Conservation (phyloP, 2,113 vertebrate species). For the Sceloporus tristichus region DNA sequence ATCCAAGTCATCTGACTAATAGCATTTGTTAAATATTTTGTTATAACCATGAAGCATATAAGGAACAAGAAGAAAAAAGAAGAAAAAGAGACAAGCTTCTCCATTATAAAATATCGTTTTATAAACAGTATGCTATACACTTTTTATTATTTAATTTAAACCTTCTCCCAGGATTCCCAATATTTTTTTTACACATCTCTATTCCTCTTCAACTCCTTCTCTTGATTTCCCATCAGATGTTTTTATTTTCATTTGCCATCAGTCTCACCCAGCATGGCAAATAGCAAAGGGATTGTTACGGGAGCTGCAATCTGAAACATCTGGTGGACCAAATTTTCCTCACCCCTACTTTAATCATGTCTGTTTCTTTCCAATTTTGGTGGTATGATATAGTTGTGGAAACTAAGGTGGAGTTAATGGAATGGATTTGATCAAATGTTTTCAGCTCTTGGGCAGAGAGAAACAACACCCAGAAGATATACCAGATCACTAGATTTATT, state of each 20-base stretch:
- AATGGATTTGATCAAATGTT: background rate
- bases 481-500: background rate
- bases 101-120: too few species aligned
- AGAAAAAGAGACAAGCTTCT: too few species aligned
- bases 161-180: too few species aligned
- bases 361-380: background rate
- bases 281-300: background rate
- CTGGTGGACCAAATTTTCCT: background rate
- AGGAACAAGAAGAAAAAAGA: too few species aligned
- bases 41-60: too few species aligned
- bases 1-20: too few species aligned
- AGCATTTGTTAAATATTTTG: too few species aligned
- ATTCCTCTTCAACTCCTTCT: too few species aligned
- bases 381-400: background rate
- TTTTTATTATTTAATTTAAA: too few species aligned
- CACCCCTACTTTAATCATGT: background rate
- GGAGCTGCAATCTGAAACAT: background rate
- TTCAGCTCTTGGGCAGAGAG: accelerated
- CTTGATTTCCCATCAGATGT: background rate
- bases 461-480: background rate
- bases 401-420: accelerated
- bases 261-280: background rate
- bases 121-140: too few species aligned
- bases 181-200: too few species aligned
- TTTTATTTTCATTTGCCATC: background rate